A percentile compares a stretch with the other conserved stretches of the same genome.
phyloP scores from a whole-genome alignment of 2,888 invertebrate species.

The Gymnosoma rotundatum region DNA sequence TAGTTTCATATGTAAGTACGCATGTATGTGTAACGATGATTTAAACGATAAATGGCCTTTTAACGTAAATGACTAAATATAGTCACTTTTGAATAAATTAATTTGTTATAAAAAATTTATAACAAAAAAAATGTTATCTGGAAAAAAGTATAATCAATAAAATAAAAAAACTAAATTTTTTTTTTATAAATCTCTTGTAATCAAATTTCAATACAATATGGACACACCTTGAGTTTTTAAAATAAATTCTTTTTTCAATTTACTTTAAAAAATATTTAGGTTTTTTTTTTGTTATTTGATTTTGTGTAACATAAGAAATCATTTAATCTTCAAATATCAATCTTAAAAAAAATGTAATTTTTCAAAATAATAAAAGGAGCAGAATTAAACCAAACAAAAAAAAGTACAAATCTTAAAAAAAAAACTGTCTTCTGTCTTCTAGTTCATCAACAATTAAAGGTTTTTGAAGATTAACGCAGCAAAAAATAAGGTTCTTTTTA shows the following conservation, averaged over 20 bases:
- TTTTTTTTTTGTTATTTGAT: constrained; percentile 24
- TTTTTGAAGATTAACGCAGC: constrained; percentile 59
- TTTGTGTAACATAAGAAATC: constrained; percentile 59
- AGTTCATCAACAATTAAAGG: constrained; percentile 69
- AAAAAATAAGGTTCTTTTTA: constrained; percentile 41
- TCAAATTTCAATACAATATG: constrained; percentile 66
- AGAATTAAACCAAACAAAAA: constrained; percentile 42
- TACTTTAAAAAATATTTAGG: constrained; percentile 21
- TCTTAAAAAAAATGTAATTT: constrained; percentile 68
- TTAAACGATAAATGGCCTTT: too few species aligned
- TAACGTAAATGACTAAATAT: neutral
- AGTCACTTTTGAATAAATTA: constrained; percentile 25
- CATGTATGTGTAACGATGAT: neutral
- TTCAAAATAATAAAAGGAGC: constrained; percentile 57
- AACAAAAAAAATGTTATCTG: constrained; percentile 41
- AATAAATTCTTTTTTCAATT: constrained; percentile 36
- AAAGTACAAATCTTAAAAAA: neutral
- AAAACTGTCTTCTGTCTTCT: constrained; percentile 69
- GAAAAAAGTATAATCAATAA: constrained; percentile 12
- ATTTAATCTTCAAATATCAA: constrained; percentile 70
- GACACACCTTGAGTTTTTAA: constrained; percentile 65
- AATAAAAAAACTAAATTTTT: constrained; percentile 27
- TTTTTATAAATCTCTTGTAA: constrained; percentile 43
- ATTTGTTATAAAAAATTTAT: constrained; percentile 17
- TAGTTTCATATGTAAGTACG: neutral